phyloP scores from a whole-genome alignment of 1,140 invertebrate genomes.

The Myzus persicae region DNA sequence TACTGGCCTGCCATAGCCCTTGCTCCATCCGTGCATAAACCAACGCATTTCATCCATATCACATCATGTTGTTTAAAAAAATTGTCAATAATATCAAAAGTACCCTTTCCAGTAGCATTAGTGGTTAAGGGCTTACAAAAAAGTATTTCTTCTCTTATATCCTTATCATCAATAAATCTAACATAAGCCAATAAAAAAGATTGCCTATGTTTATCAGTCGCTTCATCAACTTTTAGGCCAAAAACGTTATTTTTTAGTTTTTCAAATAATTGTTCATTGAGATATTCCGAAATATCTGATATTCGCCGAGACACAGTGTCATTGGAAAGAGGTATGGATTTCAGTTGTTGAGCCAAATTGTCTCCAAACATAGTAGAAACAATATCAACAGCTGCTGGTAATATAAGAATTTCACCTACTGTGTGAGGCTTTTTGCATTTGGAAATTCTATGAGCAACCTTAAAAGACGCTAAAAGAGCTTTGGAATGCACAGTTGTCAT shows the following conservation, averaged over 20 bases:
- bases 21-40: too few species aligned
- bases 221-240: too few species aligned
- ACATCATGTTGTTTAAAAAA: slow-evolving; percentile 10
- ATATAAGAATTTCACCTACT: neutral
- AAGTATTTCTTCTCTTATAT: too few species aligned
- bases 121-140: too few species aligned
- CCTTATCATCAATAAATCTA: too few species aligned
- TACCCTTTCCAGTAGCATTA: neutral
- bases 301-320: neutral
- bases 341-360: neutral
- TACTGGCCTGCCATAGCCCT: too few species aligned
- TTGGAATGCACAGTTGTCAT: neutral
- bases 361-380: neutral
- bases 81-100: slow-evolving; percentile 3
- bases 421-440: neutral
- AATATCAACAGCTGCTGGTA: neutral
- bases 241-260: too few species aligned
- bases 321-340: slow-evolving; percentile 1
- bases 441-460: neutral
- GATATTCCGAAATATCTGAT: too few species aligned
- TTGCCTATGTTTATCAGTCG: too few species aligned
- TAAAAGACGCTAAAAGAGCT: slow-evolving; percentile 1
- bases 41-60: too few species aligned
- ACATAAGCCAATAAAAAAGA: too few species aligned
- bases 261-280: too few species aligned